Evolutionary conservation across 2,113 vertebrate genomes (phyloP).

Genomic region (Pholis gunnellus): DNA sequence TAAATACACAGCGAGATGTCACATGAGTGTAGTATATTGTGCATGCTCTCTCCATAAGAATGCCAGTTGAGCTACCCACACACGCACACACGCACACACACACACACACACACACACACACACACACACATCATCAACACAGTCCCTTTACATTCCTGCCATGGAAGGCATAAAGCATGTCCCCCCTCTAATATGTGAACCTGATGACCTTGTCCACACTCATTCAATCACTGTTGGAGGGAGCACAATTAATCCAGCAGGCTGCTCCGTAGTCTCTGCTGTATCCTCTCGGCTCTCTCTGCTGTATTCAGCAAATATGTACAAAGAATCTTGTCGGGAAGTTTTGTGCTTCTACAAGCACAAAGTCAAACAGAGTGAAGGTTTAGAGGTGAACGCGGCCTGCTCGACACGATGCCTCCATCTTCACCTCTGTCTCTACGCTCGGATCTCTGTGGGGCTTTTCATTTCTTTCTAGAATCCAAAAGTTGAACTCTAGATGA

Average conservation of each 20-base stretch:
- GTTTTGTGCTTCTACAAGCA: conserved; percentile 65
- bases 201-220: conserved; percentile 66
- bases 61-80: conserved; percentile 14
- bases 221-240: conserved; percentile 63
- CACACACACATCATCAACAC: conserved; percentile 24
- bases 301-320: conserved; percentile 74
- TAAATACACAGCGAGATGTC: conserved; percentile 50
- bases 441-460: neutral
- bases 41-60: conserved; percentile 20
- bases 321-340: conserved; percentile 51
- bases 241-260: conserved; percentile 67
- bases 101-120: conserved; percentile 20
- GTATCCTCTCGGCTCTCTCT: conserved; percentile 53
- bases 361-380: conserved; percentile 39
- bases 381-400: conserved; percentile 51
- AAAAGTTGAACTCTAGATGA: conserved; percentile 6
- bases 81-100: conserved; percentile 16
- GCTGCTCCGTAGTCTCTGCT: conserved; percentile 39
- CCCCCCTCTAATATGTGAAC: conserved; percentile 61
- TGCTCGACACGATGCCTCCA: conserved; percentile 28
- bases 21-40: conserved; percentile 12
- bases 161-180: conserved; percentile 53
- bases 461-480: neutral
- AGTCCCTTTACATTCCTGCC: conserved; percentile 47
- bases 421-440: conserved; percentile 9